Evolutionary conservation across 2,797 vertebrate species (phyloP).

Genomic region (Macropodus opercularis): DNA sequence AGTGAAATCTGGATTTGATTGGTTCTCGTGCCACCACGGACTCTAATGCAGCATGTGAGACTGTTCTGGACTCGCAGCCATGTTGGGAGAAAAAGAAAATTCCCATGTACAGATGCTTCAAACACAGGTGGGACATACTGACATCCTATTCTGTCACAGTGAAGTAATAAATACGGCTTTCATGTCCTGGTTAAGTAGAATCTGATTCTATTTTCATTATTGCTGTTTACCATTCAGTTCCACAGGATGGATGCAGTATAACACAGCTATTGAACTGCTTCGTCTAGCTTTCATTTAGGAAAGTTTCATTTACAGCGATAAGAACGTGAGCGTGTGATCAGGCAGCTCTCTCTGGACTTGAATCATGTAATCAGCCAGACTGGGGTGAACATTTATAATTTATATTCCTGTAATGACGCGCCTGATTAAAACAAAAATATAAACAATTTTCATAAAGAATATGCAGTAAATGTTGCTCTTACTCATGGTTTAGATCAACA

Average conservation of each 20-base stretch:
- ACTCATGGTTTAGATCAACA: slow-evolving; percentile 9
- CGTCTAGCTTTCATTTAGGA: slow-evolving; percentile 21
- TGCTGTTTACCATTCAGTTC: slow-evolving; percentile 34
- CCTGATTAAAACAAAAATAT: not conserved
- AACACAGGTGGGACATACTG: slow-evolving; percentile 1
- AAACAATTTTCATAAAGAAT: slow-evolving; percentile 7
- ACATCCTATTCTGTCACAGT: not conserved
- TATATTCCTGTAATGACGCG: not conserved
- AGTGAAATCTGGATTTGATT: slow-evolving; percentile 58
- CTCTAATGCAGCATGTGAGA: slow-evolving; percentile 20
- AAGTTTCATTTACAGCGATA: slow-evolving; percentile 23
- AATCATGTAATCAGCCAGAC: slow-evolving; percentile 20
- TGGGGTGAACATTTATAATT: slow-evolving; percentile 13
- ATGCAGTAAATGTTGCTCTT: slow-evolving; percentile 41
- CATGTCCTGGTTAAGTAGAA: slow-evolving; percentile 8
- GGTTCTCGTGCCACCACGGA: slow-evolving; percentile 46
- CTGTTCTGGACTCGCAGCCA: slow-evolving; percentile 41
- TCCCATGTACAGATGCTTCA: slow-evolving; percentile 23
- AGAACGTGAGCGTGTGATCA: slow-evolving; percentile 21
- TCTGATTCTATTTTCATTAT: slow-evolving; percentile 21
- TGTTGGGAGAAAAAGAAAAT: slow-evolving; percentile 52
- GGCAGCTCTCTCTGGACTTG: slow-evolving; percentile 42
- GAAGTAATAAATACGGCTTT: slow-evolving; percentile 22
- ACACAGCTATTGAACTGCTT: slow-evolving; percentile 8
- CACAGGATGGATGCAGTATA: slow-evolving; percentile 33